A percentile compares a stretch with the other conserved stretches of the same genome.
phyloP scores from a whole-genome alignment of 2,797 vertebrate species.

The Microchirus variegatus region DNA sequence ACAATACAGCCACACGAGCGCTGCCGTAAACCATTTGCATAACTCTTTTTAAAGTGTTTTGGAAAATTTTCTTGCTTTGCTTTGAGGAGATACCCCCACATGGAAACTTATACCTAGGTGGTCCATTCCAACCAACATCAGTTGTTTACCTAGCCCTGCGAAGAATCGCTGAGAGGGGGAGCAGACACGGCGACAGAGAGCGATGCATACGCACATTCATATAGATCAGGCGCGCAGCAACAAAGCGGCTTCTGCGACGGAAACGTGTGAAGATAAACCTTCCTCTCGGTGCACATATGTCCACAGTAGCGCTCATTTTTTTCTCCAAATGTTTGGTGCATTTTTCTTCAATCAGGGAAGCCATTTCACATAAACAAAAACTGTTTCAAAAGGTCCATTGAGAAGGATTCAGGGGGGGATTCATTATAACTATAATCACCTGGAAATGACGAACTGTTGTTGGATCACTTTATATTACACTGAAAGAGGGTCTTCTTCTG shows the following conservation, averaged over 20 bases:
- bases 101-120: conserved; percentile 86
- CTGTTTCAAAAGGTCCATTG: no score
- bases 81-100: conserved; percentile 79
- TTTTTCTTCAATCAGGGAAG: no score
- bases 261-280: not conserved
- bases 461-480: no score
- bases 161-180: conserved; percentile 70
- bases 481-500: no score
- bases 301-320: no score
- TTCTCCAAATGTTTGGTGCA: no score
- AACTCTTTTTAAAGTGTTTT: conserved; percentile 85
- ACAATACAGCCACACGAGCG: conserved; percentile 77
- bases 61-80: conserved; percentile 74
- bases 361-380: no score
- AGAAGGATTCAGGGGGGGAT: no score
- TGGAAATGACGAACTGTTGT: no score
- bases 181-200: conserved; percentile 72
- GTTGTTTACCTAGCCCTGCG: conserved; percentile 78
- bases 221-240: conserved; percentile 25
- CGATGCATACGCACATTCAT: conserved; percentile 45
- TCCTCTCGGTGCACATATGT: no score
- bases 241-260: conserved; percentile 4
- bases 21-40: conserved; percentile 84
- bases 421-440: no score
- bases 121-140: conserved; percentile 80